Base-by-base conservation (phyloP, 2,888 invertebrate species). In the Kuschelorhynchus macadamiae region DNA sequence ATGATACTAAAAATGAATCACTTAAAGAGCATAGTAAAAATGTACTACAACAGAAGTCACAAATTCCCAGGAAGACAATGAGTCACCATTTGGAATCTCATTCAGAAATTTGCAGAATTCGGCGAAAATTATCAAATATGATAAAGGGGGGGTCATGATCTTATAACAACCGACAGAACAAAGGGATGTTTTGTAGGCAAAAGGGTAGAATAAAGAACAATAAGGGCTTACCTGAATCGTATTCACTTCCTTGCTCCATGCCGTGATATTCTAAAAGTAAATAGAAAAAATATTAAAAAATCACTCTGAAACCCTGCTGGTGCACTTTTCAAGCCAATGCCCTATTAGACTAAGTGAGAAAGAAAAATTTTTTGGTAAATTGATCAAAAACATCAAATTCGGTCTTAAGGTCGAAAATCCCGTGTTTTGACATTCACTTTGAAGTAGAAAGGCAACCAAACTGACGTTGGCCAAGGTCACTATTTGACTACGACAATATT, bases 181-280 rank as follows among this genome's bases (percentile, higher is more conserved):
- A 67, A 67, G 67, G 56, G 57, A 20, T 25, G 42, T 64, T 60
- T 64, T 46, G 12, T 32, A 18, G 30, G 36, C 33, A 57, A 46
- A 18, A 41, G 30, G 52, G 42, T 21, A 32, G 61, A 52, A 11
- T 30, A 44, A 47, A 46, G 41, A 49, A 49, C 36, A 49, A 39
- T 20, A 41, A 39, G 25, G 60, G 67, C 87, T 88, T 85, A 89
- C 91, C 92, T 84, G 92, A 90, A 85, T 93, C 93, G 85, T 92
- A 93, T 83, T 93, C 93, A 81, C 90, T 90, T 76, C 91, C 91
- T 80, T 90, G 89, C 83, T 93, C 93, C 92, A 93, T 92, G 80
- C 90, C 91, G 83, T 92, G 91, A 86, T 92, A 93, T 88, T 92
- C 93, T 91, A 88, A 73, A 88, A 88, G 70, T 71, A 50, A 66